Base-by-base conservation (phyloP, 2,888 invertebrate genomes). In the Tryphoninae sp. region DNA sequence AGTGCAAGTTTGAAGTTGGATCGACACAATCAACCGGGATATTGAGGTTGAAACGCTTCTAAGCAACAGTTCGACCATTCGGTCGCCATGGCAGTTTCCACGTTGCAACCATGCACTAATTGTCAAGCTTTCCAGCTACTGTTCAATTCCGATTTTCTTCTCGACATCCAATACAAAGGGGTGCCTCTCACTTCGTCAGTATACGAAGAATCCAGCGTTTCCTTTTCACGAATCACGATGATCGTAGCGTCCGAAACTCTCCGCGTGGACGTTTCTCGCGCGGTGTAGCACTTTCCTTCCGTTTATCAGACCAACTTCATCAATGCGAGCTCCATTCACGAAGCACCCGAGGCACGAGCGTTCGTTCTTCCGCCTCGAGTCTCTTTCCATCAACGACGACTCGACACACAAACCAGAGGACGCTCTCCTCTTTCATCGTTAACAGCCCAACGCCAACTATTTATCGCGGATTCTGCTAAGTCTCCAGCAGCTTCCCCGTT, bases 381-480 rank as follows among this genome's bases (percentile, higher is more conserved):
- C 61, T 53, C 53, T 26, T 16, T 33, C 62, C 26, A 26, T 16
- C 61, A 51, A 58, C 33, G 11, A 45, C 45, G 9, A 45, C 49
- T 9, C 61, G 42, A 22, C 45, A 13, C 11, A 42, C 69, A 33
- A 51, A 62, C 72, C 72, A 23, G 45, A 49, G 19, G 51, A 42
- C 49, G 49, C 19, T 26, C 33, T 73, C 62, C 73, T 62, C 73
- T 73, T 73, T 73, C 73, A 73, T 51, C 73, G 73, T 62, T 73
- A 73, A 62, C 73, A 73, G 51, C 62, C 73, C 53, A 13, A 2
- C 62, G 51, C 73, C 53, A 13, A 9, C 62, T 53, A 73, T 73
- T 73, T 62, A 73, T 64, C 73, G 73, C 62, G 62, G 73, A 64
- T 73, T 73, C 62, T 53, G 73, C 62, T 40, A 73, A 73, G 62